Conservation (phyloP, 2,888 invertebrate species). For the Coelinius sp. region DNA sequence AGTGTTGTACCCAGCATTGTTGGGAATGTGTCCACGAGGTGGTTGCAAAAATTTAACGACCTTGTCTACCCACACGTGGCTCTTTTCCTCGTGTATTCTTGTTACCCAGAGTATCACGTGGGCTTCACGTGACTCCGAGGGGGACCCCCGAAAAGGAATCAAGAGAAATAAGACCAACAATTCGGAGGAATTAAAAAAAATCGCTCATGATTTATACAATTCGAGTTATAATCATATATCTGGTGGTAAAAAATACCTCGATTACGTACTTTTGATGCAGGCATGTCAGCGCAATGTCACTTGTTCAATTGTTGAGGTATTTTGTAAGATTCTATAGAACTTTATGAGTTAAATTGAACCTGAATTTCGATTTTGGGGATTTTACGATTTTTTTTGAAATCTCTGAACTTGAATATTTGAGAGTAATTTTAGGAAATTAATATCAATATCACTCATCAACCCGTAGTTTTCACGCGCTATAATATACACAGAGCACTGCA, state of each 20-base stretch:
- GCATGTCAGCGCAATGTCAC: slow-evolving; percentile 28
- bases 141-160: background rate
- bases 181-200: background rate
- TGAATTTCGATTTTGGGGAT: background rate
- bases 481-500: slow-evolving; percentile 10
- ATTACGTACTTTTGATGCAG: slow-evolving; percentile 29
- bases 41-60: slow-evolving; percentile 30
- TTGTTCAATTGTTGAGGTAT: background rate
- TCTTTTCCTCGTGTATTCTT: slow-evolving; percentile 30
- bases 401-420: background rate
- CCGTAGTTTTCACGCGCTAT: background rate
- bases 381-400: background rate
- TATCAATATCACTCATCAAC: background rate
- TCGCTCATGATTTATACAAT: background rate
- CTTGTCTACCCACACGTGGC: slow-evolving; percentile 31
- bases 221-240: background rate
- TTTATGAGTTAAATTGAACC: background rate
- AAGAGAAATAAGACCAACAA: background rate
- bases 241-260: background rate
- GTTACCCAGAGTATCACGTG: slow-evolving; percentile 37
- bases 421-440: background rate
- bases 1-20: background rate
- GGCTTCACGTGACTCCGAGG: slow-evolving; percentile 29
- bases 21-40: background rate
- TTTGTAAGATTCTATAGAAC: too few species aligned